Base-by-base conservation (phyloP, 2,888 invertebrate genomes). In the Eristalinus sepulchralis region DNA sequence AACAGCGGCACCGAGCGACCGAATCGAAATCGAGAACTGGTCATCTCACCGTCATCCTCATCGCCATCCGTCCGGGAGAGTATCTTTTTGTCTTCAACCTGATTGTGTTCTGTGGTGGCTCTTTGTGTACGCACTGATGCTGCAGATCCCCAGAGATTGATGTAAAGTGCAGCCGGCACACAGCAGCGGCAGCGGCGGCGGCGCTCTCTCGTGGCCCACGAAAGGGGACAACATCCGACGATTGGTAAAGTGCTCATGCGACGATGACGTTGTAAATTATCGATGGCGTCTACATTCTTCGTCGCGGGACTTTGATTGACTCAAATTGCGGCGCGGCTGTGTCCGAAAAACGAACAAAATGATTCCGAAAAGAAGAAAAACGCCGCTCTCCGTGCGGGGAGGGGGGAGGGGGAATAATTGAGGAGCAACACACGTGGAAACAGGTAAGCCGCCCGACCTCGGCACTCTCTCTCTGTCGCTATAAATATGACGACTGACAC, bases 261-360 rank as follows among this genome's bases (percentile, higher is more conserved):
- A 83, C 77, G 83, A 88, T 84, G 88, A 88, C 88, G 83, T 88
- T 88, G 88, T 88, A 88, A 88, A 88, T 88, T 88, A 88, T 88
- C 86, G 88, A 88, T 88, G 88, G 88, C 88, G 88, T 88, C 88
- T 88, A 88, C 85, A 88, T 86, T 88, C 88, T 88, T 88, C 81
- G 84, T 84, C 88, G 80, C 77, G 88, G 84, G 88, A 88, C 88
- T 84, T 84, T 83, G 87, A 88, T 83, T 80, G 80, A 88, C 83
- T 88, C 59, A 83, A 88, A 88, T 88, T 86, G 82, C 86, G 67
- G 83, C 83, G 72, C 71, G 83, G 72, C 70, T 82, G 27, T 75
- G 59, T 78, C 73, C 68, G 63, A 67, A 34, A 57, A 39, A 57
- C 20, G 64, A 66, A 39, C 55, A 79, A 73, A 68, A 62, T 53